Evolutionary conservation across 2,888 invertebrate genomes (phyloP).

Genomic region (Seladonia tumulorum): DNA sequence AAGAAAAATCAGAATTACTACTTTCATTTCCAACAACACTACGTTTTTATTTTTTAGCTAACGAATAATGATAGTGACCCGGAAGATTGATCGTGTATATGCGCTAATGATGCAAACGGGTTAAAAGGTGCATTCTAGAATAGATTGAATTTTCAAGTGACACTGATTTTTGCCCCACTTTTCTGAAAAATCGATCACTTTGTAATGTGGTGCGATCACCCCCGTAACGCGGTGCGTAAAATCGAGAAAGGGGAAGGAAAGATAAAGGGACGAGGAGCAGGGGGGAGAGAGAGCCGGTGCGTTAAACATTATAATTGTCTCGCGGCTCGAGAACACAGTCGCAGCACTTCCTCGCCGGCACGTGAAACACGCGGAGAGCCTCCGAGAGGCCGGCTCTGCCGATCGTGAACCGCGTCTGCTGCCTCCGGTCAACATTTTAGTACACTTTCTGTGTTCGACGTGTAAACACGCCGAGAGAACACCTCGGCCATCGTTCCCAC

Average conservation of each 20-base stretch:
- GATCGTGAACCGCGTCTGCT: conserved; percentile 38
- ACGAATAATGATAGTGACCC: no score
- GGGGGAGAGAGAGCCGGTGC: conserved; percentile 3
- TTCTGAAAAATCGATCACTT: no score
- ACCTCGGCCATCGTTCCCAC: not conserved
- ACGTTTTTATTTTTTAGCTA: no score
- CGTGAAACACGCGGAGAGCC: conserved; percentile 58
- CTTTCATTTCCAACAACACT: no score
- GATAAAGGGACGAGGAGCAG: not conserved
- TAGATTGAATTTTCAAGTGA: no score
- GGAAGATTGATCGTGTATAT: no score
- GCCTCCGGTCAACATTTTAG: conserved; percentile 60
- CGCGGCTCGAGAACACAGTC: conserved; percentile 42
- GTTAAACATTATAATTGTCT: conserved; percentile 65
- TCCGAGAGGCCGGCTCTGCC: conserved; percentile 20
- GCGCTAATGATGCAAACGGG: no score
- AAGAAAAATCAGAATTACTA: no score
- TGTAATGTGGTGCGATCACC: not conserved
- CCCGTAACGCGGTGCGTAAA: conserved; percentile 7
- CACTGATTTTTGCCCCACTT: no score
- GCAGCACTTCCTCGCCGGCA: conserved; percentile 57
- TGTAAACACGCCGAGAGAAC: conserved; percentile 52
- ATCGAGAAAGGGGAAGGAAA: conserved; percentile 51
- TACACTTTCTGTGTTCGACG: conserved; percentile 72
- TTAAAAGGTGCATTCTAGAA: no score